Base-by-base conservation (phyloP, 1,140 invertebrate genomes). In the Diorhabda elongata region DNA sequence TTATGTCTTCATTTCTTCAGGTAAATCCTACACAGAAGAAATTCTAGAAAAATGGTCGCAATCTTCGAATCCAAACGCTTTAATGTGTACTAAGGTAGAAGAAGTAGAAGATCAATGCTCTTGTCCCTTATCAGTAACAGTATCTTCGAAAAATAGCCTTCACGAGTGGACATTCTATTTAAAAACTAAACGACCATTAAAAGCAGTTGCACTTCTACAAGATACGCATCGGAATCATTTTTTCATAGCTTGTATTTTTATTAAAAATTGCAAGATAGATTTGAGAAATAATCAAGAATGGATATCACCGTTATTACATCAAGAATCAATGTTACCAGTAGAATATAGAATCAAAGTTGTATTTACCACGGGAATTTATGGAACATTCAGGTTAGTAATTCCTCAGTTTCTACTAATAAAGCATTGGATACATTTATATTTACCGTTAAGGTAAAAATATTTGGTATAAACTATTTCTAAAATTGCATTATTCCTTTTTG, bases 171-270 rank as follows among this genome's bases (percentile, higher is more conserved):
- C 84, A 4, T 91, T 92, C 74, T 84, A 84, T 5, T 67, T 91
- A 68, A 85, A 84, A 70, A 84, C 85, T 0, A 76, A 73, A 45
- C 78, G 79, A 58, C 74, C 79, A 0, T 76, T 90, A 0, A 84
- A 85, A 74, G 87, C 88, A 44, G 84, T 93, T 41, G 89, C 89
- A 3, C 80, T 95, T 3, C 81, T 92, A 0, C 86, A 92, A 74
- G 91, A 93, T 74, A 85, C 86, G 3, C 86, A 92, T 79, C 83
- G 89, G 44, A 87, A 87, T 67, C 89, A 94, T 79, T 94, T 93
- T 81, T 80, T 83, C 8, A 75, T 79, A 47, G 74, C 80, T 4
- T 75, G 74, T 6, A 75, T 77, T 61, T 79, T 76, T 70, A 69
- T 73, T 41, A 78, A 74, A 66, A 77, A 76, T 64, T 69, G 71